Conservation (phyloP, 2,888 invertebrate species). For the Spisula subtruncata region DNA sequence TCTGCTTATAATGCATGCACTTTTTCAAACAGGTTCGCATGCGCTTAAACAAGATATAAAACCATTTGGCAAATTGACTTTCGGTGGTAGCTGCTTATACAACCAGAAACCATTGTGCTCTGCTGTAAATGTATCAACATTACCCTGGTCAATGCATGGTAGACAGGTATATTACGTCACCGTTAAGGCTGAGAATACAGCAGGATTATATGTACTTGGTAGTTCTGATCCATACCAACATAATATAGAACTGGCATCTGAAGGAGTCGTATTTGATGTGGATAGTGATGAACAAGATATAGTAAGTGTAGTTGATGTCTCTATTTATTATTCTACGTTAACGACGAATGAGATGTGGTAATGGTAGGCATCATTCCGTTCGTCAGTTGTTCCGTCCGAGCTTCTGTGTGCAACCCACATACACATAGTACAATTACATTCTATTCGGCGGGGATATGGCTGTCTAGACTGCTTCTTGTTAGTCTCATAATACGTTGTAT, state of each 20-base stretch:
- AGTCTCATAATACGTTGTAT: too few relatives aligned
- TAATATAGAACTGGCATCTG: slow-evolving; percentile 63
- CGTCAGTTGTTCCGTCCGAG: too few relatives aligned
- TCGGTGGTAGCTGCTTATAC: slow-evolving; percentile 55
- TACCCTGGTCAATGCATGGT: slow-evolving; percentile 69
- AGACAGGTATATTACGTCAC: slow-evolving; percentile 69
- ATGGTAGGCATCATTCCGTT: too few relatives aligned
- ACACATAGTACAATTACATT: too few relatives aligned
- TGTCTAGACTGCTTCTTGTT: too few relatives aligned
- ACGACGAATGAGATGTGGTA: too few relatives aligned
- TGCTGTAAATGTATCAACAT: slow-evolving; percentile 43
- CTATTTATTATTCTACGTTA: too few relatives aligned
- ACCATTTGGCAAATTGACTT: slow-evolving; percentile 34
- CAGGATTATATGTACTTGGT: slow-evolving; percentile 56
- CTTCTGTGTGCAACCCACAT: too few relatives aligned
- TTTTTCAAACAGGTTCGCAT: slow-evolving; percentile 44
- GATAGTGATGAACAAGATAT: slow-evolving; percentile 31
- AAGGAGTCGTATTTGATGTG: slow-evolving; percentile 71
- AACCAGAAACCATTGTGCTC: slow-evolving; percentile 52
- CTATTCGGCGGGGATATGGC: too few relatives aligned
- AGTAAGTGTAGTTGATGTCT: not conserved
- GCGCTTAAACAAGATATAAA: slow-evolving; percentile 35
- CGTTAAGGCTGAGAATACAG: slow-evolving; percentile 70
- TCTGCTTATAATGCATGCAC: too few relatives aligned
- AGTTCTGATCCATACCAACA: slow-evolving; percentile 68